Evolutionary conservation across 2,113 vertebrate species (phyloP).

Genomic region (Hydropotes inermis): DNA sequence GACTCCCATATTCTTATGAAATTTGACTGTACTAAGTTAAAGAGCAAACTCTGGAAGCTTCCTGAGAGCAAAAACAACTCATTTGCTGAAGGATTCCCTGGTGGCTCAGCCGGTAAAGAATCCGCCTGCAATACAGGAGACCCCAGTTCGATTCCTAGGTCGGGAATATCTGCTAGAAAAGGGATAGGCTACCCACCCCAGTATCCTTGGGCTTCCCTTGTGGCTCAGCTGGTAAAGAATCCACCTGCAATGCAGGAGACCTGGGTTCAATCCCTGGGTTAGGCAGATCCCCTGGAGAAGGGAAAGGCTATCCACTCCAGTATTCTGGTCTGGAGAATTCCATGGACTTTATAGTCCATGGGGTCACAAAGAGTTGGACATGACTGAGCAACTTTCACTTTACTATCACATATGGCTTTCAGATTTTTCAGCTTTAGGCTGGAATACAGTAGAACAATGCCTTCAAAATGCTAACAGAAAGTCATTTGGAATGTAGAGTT

Average conservation of each 20-base stretch:
- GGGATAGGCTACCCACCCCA: background rate
- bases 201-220: background rate
- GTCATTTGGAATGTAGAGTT: background rate
- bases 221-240: background rate
- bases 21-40: background rate
- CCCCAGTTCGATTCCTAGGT: background rate
- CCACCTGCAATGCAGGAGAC: background rate
- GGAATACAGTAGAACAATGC: background rate
- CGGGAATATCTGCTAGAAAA: background rate
- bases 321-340: background rate
- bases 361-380: background rate
- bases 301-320: background rate
- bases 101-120: background rate
- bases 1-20: background rate
- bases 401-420: background rate
- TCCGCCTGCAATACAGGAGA: background rate
- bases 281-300: background rate
- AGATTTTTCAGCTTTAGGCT: background rate
- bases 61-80: background rate
- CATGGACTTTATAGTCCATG: background rate
- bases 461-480: constrained; percentile 11
- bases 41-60: background rate
- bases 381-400: background rate
- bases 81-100: background rate
- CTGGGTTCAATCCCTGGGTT: background rate